A percentile compares a stretch with the other conserved stretches of the same genome.
Evolutionary conservation across 2,113 vertebrate species (phyloP).

Genomic region (Lates calcarifer): DNA sequence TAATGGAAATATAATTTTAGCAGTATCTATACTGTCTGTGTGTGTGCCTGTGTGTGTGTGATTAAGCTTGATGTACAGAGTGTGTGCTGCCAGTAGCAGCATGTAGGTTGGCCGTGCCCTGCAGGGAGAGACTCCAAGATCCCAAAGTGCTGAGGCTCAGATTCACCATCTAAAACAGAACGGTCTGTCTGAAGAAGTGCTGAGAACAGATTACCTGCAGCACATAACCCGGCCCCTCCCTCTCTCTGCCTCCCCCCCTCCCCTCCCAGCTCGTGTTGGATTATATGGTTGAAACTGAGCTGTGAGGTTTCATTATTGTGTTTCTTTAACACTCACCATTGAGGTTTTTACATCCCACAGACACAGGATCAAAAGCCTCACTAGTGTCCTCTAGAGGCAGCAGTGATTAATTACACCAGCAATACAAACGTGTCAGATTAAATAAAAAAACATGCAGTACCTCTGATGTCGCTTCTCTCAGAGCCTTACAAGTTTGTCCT

Average conservation of each 20-base stretch:
- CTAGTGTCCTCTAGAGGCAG: neutral
- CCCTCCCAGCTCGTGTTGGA: neutral
- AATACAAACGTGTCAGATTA: too few species aligned
- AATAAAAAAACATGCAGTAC: too few species aligned
- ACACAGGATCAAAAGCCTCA: neutral
- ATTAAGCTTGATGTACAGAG: neutral
- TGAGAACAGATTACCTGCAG: constrained; percentile 40
- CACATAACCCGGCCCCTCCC: neutral
- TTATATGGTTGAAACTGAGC: neutral
- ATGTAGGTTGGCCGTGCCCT: constrained; percentile 17
- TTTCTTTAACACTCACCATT: too few species aligned
- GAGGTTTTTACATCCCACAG: too few species aligned
- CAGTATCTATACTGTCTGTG: neutral
- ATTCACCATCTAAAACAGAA: constrained; percentile 24
- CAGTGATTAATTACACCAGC: neutral
- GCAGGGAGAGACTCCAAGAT: constrained; percentile 31
- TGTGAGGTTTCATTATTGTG: constrained; percentile 15
- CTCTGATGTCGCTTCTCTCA: too few species aligned
- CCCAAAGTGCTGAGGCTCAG: constrained; percentile 50
- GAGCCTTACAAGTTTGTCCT: too few species aligned
- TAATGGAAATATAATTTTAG: neutral
- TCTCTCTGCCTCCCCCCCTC: neutral
- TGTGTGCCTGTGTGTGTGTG: constrained; percentile 10
- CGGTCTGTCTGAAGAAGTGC: constrained; percentile 28
- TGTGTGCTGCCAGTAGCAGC: constrained; percentile 12